phyloP scores from a whole-genome alignment of 2,888 invertebrate species.

The Athalia rosae region DNA sequence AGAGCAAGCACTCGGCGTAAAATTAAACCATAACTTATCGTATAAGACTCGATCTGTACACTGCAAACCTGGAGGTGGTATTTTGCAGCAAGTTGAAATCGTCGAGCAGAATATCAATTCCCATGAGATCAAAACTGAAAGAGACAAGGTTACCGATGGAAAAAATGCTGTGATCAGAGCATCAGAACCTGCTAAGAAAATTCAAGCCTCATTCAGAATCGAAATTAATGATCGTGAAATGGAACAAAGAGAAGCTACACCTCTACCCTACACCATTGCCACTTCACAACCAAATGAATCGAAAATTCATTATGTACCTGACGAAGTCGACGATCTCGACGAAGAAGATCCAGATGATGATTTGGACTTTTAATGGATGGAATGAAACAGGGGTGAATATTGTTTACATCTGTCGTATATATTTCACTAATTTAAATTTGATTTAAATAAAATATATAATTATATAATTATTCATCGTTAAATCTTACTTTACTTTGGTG shows the following conservation, averaged over 20 bases:
- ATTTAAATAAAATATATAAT: slow-evolving; percentile 35
- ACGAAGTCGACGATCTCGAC: slow-evolving; percentile 88
- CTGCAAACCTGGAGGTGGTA: slow-evolving; percentile 62
- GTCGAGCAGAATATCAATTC: slow-evolving; percentile 61
- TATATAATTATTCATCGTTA: slow-evolving; percentile 22
- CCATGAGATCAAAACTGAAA: slow-evolving; percentile 59
- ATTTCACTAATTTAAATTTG: slow-evolving; percentile 55
- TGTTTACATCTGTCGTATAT: slow-evolving; percentile 60
- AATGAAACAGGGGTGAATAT: slow-evolving; percentile 10
- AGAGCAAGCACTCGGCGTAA: slow-evolving; percentile 48
- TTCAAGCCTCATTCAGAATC: slow-evolving; percentile 66
- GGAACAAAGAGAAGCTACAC: slow-evolving; percentile 64
- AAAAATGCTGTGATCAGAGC: background rate
- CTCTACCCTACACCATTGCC: slow-evolving; percentile 63
- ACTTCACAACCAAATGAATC: slow-evolving; percentile 55
- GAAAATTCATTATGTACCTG: slow-evolving; percentile 85
- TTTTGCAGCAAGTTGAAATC: slow-evolving; percentile 58
- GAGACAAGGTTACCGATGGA: slow-evolving; percentile 46
- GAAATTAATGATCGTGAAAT: slow-evolving; percentile 67
- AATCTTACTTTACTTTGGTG: background rate
- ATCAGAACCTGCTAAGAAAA: slow-evolving; percentile 50
- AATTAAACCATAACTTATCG: slow-evolving; percentile 51
- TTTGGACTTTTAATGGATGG: slow-evolving; percentile 78
- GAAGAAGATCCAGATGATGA: slow-evolving; percentile 93
- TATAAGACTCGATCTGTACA: slow-evolving; percentile 59